Base-by-base conservation (phyloP, 2,113 vertebrate species). In the Procavia capensis region DNA sequence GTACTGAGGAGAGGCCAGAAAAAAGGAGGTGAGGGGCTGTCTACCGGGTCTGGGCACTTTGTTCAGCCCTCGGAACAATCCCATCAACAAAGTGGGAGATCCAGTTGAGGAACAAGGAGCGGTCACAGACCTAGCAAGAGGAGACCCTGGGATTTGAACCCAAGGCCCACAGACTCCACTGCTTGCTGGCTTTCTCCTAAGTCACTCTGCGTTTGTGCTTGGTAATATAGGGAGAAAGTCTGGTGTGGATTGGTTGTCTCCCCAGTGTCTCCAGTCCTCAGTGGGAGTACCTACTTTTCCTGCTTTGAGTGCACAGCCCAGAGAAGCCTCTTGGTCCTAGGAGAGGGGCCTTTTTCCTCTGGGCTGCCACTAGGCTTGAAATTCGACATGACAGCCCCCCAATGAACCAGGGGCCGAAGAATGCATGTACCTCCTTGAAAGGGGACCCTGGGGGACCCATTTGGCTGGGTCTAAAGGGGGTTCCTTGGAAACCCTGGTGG, bases 91-190 rank as follows among this genome's bases (percentile, higher is more conserved):
- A 47, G 13, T 14, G 9, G 7, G 59, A 87, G 54, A 25, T 5
- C 29, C 54, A 16, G 14, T 41, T 50, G 17, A n/a, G 3, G 24
- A 59, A 34, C 54, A 64, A 36, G 61, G n/a, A 25, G 4, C 59
- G 80, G 11, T 4, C 36, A 13, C 41, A 39, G 29, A 75, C 39
- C 50, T 39, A 9, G 43, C 59, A 14, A 45, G 36, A 20, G 76
- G 54, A 17, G 25, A 43, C n/a, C 5, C 63, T 20, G 34, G 68
- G 64, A 31, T 47, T 59, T 45, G 72, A 34, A 19, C 50, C 34
- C 29, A 4, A 10, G 31, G 9, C 0, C 6, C 43, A 0, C 9
- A 0, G 19, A 6, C 50, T 8, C n/a, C 34, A 9, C 11, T 8
- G 8, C 8, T 16, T 41, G 9, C 54, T 13, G 27, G 43, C 20